Evolutionary conservation across 2,797 vertebrate species (phyloP), one percentile per base, ranked within the genome.

Genomic region (Corythornis leucogaster): DNA sequence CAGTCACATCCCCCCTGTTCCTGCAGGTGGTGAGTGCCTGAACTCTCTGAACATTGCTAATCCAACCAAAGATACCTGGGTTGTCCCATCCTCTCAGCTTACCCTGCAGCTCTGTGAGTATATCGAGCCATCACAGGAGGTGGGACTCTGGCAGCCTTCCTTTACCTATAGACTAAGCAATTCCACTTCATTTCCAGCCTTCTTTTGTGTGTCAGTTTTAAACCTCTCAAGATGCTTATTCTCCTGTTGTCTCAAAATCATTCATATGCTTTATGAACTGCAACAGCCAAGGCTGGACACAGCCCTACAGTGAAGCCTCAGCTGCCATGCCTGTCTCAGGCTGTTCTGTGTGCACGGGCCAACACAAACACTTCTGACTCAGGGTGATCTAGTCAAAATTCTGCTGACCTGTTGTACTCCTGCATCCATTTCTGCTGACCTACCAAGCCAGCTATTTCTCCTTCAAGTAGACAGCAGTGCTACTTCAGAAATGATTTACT

Each of bases 381-480:
- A 12, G 12, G 75, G 35, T 87, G 57, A 82, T 53, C 33, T 82
- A 46, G 7, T 85, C 61, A 63, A 6, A 25, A 2, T 90, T 85
- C 68, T 68, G 57, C 86, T 94, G 78, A 79, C 71, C 55, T 59
- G 30, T 68, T 91, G 89, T 70, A 70, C 16, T 64, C 70, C 26
- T 0, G 0, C 77, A 82, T 94, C 80, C 50, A 48, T 92, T 95
- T 84, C 90, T 92, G 61, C 75, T 87, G 90, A 93, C 64, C 68
- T 80, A 11, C 53, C 86, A 80, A 85, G 79, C 45, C 66, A 71
- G 80, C 66, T 86, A 63, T 40, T 92, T 88, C 64, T 89, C 45
- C n/a, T 46, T 92, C 64, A 84, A 64, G 68, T 64, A 89, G 89
- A 69, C 66, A 89, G 70, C 81, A 86, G 77, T 89, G 75, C 74